Evolutionary conservation across 2,797 vertebrate species (phyloP), one percentile per base, ranked within the genome.

Genomic region (Sylvilagus floridanus): DNA sequence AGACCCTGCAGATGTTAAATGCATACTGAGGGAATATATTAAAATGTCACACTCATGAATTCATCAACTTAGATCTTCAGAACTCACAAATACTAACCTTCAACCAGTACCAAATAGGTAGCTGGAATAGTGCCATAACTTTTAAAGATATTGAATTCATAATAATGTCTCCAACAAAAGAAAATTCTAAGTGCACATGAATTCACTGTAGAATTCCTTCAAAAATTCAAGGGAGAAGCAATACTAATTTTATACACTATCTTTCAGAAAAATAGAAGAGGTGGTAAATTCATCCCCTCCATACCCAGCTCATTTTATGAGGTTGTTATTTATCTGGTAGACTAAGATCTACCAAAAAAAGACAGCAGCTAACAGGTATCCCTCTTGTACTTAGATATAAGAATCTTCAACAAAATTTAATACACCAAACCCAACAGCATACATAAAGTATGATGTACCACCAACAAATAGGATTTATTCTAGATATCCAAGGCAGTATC

Each of bases 221-320:
- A 66, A 84, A 47, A 12, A 91, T 42, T 86, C 88, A 50, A 89
- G 75, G 32, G 83, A 83, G 26, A 84, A 90, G 90, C 92, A 66
- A 90, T 57, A 42, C 16, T 22, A 87, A 26, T 65, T 92, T 96
- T 96, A 52, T 0, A 57, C 3, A 92, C 4, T 42, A 22, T 50
- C 21, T 76, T 95, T 5, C 13, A 87, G 54, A 91, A 83, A 90
- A 88, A 65, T n/a, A 52, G 26, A 84, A 88, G 28, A 62, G 26
- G 12, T 75, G 13, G 21, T 22, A 84, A 73, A 76, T 63, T 4
- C 7, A 76, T 68, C 4, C 7, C 6, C 14, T 30, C 76, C 3
- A 32, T 28, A 57, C 32, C 26, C 69, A 62, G 19, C 30, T 77
- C 47, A 14, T 79, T 90, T 81, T 72, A 66, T 84, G 19, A 42